phyloP scores from a whole-genome alignment of 2,888 invertebrate species.

The Omphaloscelis lunosa region DNA sequence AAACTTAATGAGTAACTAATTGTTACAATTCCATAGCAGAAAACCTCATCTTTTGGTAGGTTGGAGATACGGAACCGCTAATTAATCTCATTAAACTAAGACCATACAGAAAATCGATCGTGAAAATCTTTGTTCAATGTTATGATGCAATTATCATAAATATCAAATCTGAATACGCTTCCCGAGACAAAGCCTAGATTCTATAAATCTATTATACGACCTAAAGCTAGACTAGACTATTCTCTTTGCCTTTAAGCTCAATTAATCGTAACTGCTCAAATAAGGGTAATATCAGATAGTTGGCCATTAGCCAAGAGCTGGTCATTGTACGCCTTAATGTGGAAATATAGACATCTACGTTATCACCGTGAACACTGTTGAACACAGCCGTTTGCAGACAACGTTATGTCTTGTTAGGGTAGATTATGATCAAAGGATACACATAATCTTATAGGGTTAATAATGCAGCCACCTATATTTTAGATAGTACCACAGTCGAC shows the following conservation, averaged over 20 bases:
- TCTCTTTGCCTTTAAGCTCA: conserved; percentile 31
- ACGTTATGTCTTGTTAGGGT: background rate
- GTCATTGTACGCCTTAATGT: conserved; percentile 34
- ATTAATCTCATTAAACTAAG: background rate
- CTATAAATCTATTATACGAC: conserved; percentile 19
- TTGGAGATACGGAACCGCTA: background rate
- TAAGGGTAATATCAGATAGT: conserved; percentile 37
- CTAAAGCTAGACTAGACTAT: conserved; percentile 28
- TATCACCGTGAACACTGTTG: background rate
- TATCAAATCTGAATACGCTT: conserved; percentile 5
- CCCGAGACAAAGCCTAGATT: background rate
- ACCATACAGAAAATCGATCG: background rate
- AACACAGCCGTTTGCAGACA: background rate
- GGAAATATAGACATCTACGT: conserved; percentile 15
- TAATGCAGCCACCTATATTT: background rate
- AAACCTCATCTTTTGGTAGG: background rate
- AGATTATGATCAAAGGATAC: background rate
- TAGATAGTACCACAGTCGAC: background rate
- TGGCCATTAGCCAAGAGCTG: conserved; percentile 49
- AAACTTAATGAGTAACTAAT: background rate
- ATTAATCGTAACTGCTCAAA: conserved; percentile 37
- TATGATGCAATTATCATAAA: background rate
- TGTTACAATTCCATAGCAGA: background rate
- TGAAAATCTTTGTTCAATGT: background rate
- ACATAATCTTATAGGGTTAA: background rate